Percentiles rank a stretch among this genome's conserved stretches.
Evolutionary conservation across 2,113 vertebrate species (phyloP).

Genomic region (Aplodontia rufa): DNA sequence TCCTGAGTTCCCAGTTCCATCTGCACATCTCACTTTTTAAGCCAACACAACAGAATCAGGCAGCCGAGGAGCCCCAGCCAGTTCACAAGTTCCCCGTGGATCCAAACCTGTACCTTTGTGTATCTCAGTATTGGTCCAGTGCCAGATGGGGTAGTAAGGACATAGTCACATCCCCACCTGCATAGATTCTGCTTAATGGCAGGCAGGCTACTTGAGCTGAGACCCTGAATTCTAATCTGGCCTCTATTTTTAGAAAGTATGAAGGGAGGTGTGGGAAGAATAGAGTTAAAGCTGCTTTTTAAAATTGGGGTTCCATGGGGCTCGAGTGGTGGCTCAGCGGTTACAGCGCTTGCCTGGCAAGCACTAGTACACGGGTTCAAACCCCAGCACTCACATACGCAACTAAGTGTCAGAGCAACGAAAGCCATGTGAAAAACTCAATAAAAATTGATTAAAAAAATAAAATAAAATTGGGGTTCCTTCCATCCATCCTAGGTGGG

Average conservation of each 20-base stretch:
- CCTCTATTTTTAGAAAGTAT: background rate
- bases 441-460: no score
- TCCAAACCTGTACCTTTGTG: background rate
- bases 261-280: background rate
- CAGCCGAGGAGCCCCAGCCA: background rate
- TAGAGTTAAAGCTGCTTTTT: background rate
- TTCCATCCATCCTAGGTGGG: background rate
- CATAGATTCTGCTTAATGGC: background rate
- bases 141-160: background rate
- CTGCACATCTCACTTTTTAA: background rate
- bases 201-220: background rate
- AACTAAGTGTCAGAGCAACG: no score
- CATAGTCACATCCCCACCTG: background rate
- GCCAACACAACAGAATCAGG: background rate
- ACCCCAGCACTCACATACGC: no score
- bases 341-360: no score
- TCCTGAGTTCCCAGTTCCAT: background rate
- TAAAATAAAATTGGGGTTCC: constrained; percentile 1
- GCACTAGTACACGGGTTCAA: no score
- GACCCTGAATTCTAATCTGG: background rate
- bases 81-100: background rate
- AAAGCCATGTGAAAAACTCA: no score
- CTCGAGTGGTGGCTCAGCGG: no score
- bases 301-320: background rate
- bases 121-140: background rate